Percentiles rank a stretch among this genome's conserved stretches.
phyloP scores from a whole-genome alignment of 37 sponge, comb jelly and placozoan genomes.

The Trichoplax adhaerens region DNA sequence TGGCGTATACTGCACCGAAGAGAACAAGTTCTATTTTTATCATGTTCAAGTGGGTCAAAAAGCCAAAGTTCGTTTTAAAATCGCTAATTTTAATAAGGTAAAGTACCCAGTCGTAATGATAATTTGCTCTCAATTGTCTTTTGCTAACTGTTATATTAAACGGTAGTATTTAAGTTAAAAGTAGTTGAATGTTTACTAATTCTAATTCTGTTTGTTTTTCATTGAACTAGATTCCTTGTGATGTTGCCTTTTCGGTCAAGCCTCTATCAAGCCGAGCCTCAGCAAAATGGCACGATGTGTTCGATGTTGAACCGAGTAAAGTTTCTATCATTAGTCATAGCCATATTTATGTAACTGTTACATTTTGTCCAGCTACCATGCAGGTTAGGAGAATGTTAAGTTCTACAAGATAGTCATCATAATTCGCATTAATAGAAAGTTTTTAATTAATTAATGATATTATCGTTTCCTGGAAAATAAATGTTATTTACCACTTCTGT shows the following conservation, averaged over 20 bases:
- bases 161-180: neutral
- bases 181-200: too few relatives aligned
- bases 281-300: constrained; percentile 23
- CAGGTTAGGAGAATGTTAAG: constrained; percentile 18
- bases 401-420: neutral
- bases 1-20: constrained; percentile 76
- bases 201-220: neutral
- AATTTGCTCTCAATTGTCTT: neutral
- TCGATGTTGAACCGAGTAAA: constrained; percentile 74
- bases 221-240: constrained; percentile 60
- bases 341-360: constrained; percentile 65
- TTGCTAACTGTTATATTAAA: neutral
- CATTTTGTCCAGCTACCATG: constrained; percentile 73
- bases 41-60: constrained; percentile 75
- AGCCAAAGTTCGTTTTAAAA: constrained; percentile 69
- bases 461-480: neutral
- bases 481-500: too few relatives aligned
- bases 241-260: constrained; percentile 28
- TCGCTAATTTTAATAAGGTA: constrained; percentile 72
- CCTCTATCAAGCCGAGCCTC: neutral
- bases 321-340: constrained; percentile 57
- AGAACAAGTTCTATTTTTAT: constrained; percentile 74
- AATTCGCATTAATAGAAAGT: too few relatives aligned
- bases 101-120: neutral
- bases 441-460: neutral